These are phyloP conservation scores for Cecidostiba fungosa DNA, from an alignment of 2,888 invertebrate genomes.

Conservation along the genomic window DNA sequence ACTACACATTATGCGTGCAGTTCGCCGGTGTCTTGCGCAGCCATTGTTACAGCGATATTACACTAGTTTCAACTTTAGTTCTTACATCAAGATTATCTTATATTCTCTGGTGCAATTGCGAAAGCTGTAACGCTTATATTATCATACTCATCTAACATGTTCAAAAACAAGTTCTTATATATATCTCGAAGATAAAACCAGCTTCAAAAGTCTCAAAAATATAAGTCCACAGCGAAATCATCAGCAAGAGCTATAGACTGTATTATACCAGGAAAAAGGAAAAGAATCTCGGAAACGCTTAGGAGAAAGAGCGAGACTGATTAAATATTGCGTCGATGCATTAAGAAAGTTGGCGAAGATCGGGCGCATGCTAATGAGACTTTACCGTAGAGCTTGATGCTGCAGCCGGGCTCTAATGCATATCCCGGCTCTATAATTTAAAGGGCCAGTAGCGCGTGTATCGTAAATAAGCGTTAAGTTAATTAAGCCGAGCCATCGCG, in stretches of 20 bases:
- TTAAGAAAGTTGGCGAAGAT: conserved; percentile 49
- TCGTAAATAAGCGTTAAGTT: conserved; percentile 69
- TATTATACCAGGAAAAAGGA: conserved; percentile 38
- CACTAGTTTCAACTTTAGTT: not conserved
- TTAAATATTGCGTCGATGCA: conserved; percentile 55
- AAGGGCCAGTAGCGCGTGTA: conserved; percentile 49
- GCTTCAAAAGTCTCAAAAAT: not conserved
- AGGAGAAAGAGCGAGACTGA: not conserved
- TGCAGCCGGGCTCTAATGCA: conserved; percentile 42
- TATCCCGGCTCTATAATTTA: conserved; percentile 42
- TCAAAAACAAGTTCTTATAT: conserved; percentile 37
- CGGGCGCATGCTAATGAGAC: conserved; percentile 40
- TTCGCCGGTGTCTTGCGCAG: not conserved
- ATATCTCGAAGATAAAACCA: not conserved
- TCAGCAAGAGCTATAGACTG: too few relatives aligned
- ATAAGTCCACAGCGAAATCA: not conserved
- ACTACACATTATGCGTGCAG: not conserved
- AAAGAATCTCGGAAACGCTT: conserved; percentile 27
- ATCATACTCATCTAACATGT: not conserved
- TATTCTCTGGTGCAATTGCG: not conserved
- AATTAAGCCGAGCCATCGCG: conserved; percentile 66
- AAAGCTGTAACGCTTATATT: not conserved
- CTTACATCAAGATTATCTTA: not conserved
- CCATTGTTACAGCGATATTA: not conserved
- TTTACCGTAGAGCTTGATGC: conserved; percentile 43